These are phyloP conservation scores for Anseranas semipalmata DNA, from an alignment of 2,113 vertebrate genomes.

Conservation along the genomic window DNA sequence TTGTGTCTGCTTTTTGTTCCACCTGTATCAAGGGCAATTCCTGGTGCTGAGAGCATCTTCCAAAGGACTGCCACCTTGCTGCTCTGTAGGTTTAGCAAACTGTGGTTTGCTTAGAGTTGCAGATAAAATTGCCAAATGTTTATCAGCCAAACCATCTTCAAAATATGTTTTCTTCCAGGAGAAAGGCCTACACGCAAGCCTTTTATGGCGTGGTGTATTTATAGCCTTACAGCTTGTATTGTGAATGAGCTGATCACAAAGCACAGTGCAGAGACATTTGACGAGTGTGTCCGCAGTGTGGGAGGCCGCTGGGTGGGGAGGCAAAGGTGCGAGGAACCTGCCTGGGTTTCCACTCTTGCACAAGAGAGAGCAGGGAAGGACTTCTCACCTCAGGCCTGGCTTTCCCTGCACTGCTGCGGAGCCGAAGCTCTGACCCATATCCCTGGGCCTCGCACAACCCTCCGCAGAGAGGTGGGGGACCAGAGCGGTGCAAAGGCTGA, in stretches of 20 bases:
- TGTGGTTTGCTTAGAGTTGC: neutral
- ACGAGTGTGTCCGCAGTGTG: neutral
- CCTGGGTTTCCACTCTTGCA: neutral
- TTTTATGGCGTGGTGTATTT: slow-evolving; percentile 23
- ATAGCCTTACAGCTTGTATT: neutral
- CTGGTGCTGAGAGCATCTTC: neutral
- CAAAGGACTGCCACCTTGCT: neutral
- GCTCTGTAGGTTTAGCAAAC: neutral
- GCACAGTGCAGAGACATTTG: neutral
- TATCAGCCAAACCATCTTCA: neutral
- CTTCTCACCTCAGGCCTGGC: neutral
- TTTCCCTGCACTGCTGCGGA: neutral
- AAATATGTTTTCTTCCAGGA: slow-evolving; percentile 2
- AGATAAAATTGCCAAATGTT: neutral
- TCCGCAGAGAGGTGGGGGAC: neutral
- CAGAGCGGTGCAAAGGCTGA: neutral
- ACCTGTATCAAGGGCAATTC: neutral
- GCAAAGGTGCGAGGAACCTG: neutral
- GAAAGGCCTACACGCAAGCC: neutral
- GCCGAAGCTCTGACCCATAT: neutral
- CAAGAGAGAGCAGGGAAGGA: neutral
- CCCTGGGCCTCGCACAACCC: neutral
- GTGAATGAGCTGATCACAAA: neutral
- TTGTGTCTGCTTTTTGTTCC: neutral
- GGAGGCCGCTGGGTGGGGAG: neutral